These are phyloP conservation scores for Gallinago jamesoni DNA, from an alignment of 2,113 vertebrate genomes.

Conservation along the genomic window DNA sequence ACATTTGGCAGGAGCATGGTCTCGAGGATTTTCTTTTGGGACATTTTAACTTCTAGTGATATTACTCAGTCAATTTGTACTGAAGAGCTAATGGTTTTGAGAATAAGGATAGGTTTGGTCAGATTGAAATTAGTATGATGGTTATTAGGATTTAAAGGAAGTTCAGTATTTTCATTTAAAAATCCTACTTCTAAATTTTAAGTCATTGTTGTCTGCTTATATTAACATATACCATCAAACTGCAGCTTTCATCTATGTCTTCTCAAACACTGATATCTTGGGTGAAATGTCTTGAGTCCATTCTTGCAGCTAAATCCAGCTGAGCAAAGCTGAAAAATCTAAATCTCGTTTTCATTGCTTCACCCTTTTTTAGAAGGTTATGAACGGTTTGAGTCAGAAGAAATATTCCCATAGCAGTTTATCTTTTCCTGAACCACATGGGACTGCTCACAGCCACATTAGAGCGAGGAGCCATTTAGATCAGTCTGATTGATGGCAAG, in stretches of 20 bases:
- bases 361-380: neutral
- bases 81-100: neutral
- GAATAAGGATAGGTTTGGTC: neutral
- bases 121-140: neutral
- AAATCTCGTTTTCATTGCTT: neutral
- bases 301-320: neutral
- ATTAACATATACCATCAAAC: neutral
- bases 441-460: neutral
- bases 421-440: neutral
- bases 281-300: neutral
- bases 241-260: neutral
- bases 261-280: neutral
- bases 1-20: rapidly evolving
- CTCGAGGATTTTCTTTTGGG: neutral
- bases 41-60: neutral
- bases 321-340: neutral
- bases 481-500: neutral
- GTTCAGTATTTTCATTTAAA: neutral
- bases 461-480: neutral
- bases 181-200: neutral
- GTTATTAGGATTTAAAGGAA: neutral
- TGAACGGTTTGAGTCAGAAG: neutral
- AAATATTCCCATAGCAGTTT: neutral
- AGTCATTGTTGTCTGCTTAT: neutral
- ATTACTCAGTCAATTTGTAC: neutral